Evolutionary conservation across 2,888 invertebrate species (phyloP).

Genomic region (Napeogenes inachia): DNA sequence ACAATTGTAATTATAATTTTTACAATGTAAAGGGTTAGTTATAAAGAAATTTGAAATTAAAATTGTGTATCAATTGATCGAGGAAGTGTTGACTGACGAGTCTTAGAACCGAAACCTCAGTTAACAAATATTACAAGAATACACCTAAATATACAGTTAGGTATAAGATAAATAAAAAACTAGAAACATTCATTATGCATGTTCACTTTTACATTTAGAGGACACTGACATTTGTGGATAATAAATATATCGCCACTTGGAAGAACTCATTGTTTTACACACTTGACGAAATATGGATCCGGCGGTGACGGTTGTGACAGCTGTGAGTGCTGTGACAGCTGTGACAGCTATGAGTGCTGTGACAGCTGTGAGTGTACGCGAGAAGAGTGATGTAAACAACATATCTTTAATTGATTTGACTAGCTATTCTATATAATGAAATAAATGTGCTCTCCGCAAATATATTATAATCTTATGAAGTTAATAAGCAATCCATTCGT

Average conservation of each 20-base stretch:
- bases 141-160: constrained; percentile 45
- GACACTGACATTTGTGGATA: constrained; percentile 45
- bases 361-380: too few species aligned
- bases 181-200: constrained; percentile 59
- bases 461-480: constrained; percentile 2
- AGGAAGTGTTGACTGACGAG: constrained; percentile 47
- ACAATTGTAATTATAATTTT: constrained; percentile 64
- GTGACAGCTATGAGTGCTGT: too few species aligned
- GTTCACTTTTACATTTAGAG: constrained; percentile 46
- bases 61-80: constrained; percentile 71
- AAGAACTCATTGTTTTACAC: background rate
- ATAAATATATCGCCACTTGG: constrained; percentile 37
- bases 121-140: constrained; percentile 46
- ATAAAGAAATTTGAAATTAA: constrained; percentile 45
- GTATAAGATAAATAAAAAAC: constrained; percentile 58
- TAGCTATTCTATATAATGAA: constrained; percentile 29
- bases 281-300: background rate
- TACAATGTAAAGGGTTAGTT: constrained; percentile 35
- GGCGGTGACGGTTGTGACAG: background rate
- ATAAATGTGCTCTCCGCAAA: background rate
- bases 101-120: constrained; percentile 69
- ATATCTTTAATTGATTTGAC: constrained; percentile 21
- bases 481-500: constrained; percentile 38
- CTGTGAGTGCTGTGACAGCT: background rate
- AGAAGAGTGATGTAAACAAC: background rate